Conservation (phyloP, 1,140 invertebrate species). For the Lucilia sericata region DNA sequence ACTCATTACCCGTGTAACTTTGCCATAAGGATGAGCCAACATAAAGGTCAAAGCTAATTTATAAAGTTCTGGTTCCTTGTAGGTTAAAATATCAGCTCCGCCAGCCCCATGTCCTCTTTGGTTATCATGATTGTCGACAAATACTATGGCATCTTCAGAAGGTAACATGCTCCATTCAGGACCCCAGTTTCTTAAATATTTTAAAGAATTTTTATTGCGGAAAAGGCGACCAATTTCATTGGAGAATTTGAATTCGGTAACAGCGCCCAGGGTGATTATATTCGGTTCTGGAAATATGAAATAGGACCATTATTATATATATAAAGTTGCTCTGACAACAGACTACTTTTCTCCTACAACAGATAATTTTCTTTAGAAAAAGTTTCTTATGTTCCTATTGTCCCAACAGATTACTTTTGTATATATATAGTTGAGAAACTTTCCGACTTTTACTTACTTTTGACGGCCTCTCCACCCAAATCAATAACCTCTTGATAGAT, state of each 20-base stretch:
- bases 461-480: slow-evolving; percentile 71
- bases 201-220: slow-evolving; percentile 64
- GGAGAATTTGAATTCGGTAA: slow-evolving; percentile 79
- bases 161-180: slow-evolving; percentile 72
- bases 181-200: slow-evolving; percentile 71
- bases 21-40: slow-evolving; percentile 85
- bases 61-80: slow-evolving; percentile 73
- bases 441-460: slow-evolving; percentile 61
- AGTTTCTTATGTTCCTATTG: too few species aligned
- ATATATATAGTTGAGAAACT: too few species aligned
- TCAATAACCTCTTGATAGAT: slow-evolving; percentile 89
- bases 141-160: slow-evolving; percentile 71
- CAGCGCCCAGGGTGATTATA: slow-evolving; percentile 77
- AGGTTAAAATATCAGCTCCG: slow-evolving; percentile 72
- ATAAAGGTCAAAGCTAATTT: slow-evolving; percentile 84
- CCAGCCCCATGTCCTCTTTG: slow-evolving; percentile 74
- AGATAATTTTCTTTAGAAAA: too few species aligned
- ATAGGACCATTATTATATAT: too few species aligned
- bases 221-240: slow-evolving; percentile 68
- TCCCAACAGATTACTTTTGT: too few species aligned
- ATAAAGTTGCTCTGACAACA: too few species aligned
- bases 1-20: slow-evolving; percentile 80
- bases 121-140: slow-evolving; percentile 77
- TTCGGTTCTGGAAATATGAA: slow-evolving; percentile 71
- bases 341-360: too few species aligned